Percentiles rank a stretch among this genome's conserved stretches.
phyloP scores from a whole-genome alignment of 2,888 invertebrate genomes.

The Idaea straminata region DNA sequence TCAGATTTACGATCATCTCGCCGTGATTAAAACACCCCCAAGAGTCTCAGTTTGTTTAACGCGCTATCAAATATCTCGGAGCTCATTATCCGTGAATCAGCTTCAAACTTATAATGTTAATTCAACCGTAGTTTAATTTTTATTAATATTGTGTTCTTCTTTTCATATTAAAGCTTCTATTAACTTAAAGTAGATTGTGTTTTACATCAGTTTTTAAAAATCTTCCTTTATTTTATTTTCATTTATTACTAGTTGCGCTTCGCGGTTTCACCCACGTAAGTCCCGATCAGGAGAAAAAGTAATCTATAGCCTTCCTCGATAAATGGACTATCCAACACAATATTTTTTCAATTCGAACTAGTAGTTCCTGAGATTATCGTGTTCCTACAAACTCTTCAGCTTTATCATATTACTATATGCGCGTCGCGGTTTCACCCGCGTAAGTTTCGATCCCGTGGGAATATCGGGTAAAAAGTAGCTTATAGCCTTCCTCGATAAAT shows the following conservation, averaged over 20 bases:
- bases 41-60: conserved; percentile 7
- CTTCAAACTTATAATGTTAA: conserved; percentile 16
- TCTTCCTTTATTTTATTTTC: neutral
- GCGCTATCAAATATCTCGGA: conserved; percentile 13
- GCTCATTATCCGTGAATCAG: conserved; percentile 13
- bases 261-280: too few relatives aligned
- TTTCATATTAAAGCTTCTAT: neutral
- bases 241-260: neutral
- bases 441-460: too few relatives aligned
- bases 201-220: neutral
- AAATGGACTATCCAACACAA: too few relatives aligned
- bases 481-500: too few relatives aligned
- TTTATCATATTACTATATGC: too few relatives aligned
- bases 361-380: too few relatives aligned
- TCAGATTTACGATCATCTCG: neutral
- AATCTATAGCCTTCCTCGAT: too few relatives aligned
- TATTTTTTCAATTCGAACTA: too few relatives aligned
- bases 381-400: too few relatives aligned
- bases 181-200: neutral
- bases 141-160: conserved; percentile 12
- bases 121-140: conserved; percentile 17
- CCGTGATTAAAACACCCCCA: conserved; percentile 12
- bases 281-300: too few relatives aligned
- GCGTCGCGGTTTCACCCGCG: too few relatives aligned
- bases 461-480: too few relatives aligned